A percentile compares a stretch with the other conserved stretches of the same genome.
Evolutionary conservation across 1,140 invertebrate species (phyloP).

Genomic region (Brachionus asplanchnoidis): DNA sequence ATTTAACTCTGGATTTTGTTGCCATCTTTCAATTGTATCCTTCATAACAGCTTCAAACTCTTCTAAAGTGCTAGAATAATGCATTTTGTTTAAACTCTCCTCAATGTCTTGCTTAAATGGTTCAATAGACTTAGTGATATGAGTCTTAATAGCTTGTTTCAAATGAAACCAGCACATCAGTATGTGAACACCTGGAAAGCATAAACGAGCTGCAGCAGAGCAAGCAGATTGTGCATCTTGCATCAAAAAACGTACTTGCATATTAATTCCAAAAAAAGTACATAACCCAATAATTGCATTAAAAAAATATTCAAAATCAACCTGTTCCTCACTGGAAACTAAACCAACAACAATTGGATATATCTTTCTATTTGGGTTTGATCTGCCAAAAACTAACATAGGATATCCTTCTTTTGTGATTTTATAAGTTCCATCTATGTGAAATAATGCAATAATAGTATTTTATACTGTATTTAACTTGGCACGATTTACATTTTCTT

Average conservation of each 20-base stretch:
- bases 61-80: neutral
- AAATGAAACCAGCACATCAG: neutral
- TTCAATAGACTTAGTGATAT: neutral
- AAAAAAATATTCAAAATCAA: neutral
- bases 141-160: slow-evolving; percentile 1
- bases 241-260: slow-evolving; percentile 1
- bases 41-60: no score
- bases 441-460: neutral
- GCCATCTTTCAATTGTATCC: neutral
- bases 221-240: neutral
- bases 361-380: neutral
- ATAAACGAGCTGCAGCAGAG: neutral
- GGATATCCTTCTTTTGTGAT: neutral
- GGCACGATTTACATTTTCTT: no score
- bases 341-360: slow-evolving; percentile 2
- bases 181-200: neutral
- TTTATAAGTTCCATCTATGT: neutral
- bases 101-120: neutral
- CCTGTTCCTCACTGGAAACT: neutral
- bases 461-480: no score
- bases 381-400: neutral
- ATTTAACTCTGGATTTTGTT: neutral
- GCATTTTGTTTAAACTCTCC: neutral
- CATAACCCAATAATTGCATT: neutral
- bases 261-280: neutral